Evolutionary conservation across 1,140 invertebrate genomes (phyloP), one percentile per base, ranked within the genome.

Genomic region (Lerema accius): DNA sequence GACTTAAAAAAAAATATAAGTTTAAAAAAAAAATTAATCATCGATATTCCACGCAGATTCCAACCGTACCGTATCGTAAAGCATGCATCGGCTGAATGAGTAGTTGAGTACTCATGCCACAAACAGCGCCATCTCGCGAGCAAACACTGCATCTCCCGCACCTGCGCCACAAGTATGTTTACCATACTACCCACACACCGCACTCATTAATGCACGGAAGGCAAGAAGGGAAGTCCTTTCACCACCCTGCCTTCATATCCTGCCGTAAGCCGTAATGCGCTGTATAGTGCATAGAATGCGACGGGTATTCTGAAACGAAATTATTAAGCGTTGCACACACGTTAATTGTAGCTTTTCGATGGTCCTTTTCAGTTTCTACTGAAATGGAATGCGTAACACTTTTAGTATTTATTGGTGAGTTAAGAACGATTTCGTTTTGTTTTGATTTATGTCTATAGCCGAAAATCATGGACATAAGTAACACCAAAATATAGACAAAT

Each of bases 91-190:
- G 53, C 35, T 53, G 71, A 67, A 68, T 86, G 76, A 84, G 83
- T 85, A 77, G 80, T 76, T 71, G 61, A 71, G 69, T 42, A 17
- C 40, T 56, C 40, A 68, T 71, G 73, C 78, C 78, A 79, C 84
- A 84, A 85, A 84, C 84, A 70, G 76, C 75, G 69, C 71, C 78
- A 85, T 85, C 78, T 80, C 81, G 70, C 77, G 73, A 78, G 76
- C 67, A 86, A 89, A 89, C 84, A 89, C 70, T 49, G 16, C 67
- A 64, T 63, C 64, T 16, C 45, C 42, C 17, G 42, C 28, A 45
- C 45, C 48, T 76, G 60, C 58, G 49, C 23, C 23, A 60, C 48
- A 50, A 50, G 23, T 50, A 28, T 15, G 35, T 43, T 28, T 48
- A 43, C 35, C 48, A 32, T 50, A 32, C 60, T 32, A 16, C 46